Percentiles rank a stretch among this genome's conserved stretches.
phyloP scores from a whole-genome alignment of 1,140 invertebrate genomes.

The Gyrodactylus bullatarudis region DNA sequence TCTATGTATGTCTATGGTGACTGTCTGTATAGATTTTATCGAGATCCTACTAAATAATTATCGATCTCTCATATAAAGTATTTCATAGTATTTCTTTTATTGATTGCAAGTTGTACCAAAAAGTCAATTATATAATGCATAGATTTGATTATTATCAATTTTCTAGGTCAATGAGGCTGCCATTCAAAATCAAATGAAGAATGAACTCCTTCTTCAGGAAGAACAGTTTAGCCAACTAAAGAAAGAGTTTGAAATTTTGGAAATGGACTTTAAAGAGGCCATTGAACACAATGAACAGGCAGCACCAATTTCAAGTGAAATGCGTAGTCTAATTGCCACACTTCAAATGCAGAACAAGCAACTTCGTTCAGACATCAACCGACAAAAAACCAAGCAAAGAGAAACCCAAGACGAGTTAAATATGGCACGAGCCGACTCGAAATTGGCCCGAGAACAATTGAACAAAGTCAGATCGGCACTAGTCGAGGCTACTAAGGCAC shows the following conservation, averaged over 20 bases:
- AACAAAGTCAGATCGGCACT: too few species aligned
- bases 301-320: constrained; percentile 3
- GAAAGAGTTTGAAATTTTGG: neutral
- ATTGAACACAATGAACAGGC: constrained; percentile 4
- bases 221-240: neutral
- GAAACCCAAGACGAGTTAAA: neutral
- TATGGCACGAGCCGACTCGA: neutral
- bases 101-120: too few species aligned
- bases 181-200: constrained; percentile 4
- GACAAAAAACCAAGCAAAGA: neutral
- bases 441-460: neutral
- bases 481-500: too few species aligned
- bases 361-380: neutral
- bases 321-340: constrained; percentile 1
- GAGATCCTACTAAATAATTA: too few species aligned
- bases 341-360: constrained; percentile 1
- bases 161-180: neutral
- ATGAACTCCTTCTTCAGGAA: neutral
- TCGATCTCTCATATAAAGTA: too few species aligned
- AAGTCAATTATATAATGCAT: too few species aligned
- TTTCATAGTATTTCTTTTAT: too few species aligned
- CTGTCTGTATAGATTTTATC: too few species aligned
- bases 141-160: neutral
- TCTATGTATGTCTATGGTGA: too few species aligned
- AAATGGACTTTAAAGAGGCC: neutral